These are phyloP conservation scores for Halyomorpha halys DNA, from an alignment of 1,140 invertebrate genomes.

Conservation along the genomic window DNA sequence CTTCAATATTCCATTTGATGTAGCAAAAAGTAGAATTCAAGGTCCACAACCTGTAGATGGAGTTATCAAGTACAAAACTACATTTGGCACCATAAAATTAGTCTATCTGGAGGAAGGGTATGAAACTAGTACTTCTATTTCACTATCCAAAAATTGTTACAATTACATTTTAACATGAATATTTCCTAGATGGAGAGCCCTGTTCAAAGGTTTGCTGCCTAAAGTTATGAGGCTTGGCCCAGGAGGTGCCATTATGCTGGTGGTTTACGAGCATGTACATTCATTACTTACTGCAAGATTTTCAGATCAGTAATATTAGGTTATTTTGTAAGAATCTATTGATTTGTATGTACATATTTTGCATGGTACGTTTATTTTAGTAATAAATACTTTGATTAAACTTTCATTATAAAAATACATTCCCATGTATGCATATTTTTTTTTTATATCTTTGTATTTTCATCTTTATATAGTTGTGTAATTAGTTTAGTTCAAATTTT, in stretches of 20 bases:
- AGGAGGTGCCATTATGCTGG: slow-evolving; percentile 81
- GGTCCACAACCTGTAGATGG: slow-evolving; percentile 69
- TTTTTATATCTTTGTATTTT: no score
- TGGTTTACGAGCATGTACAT: slow-evolving; percentile 74
- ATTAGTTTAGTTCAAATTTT: no score
- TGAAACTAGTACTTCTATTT: slow-evolving; percentile 30
- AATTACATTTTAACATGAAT: not conserved
- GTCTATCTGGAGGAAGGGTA: slow-evolving; percentile 83
- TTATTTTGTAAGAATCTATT: no score
- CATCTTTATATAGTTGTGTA: no score
- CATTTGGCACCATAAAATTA: slow-evolving; percentile 57
- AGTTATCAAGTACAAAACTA: slow-evolving; percentile 65
- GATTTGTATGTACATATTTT: no score
- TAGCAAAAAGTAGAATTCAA: slow-evolving; percentile 89
- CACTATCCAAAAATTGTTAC: no score
- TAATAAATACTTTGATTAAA: no score
- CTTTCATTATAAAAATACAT: no score
- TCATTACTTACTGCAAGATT: slow-evolving; percentile 51
- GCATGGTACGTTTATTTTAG: no score
- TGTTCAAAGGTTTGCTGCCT: slow-evolving; percentile 85
- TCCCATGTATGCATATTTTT: no score
- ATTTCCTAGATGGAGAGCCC: slow-evolving; percentile 58
- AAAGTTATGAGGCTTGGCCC: slow-evolving; percentile 84
- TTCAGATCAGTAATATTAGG: slow-evolving; percentile 27
- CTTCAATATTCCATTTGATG: slow-evolving; percentile 90